phyloP scores from a whole-genome alignment of 2,113 vertebrate genomes.

The Campylomormyrus tamandua region DNA sequence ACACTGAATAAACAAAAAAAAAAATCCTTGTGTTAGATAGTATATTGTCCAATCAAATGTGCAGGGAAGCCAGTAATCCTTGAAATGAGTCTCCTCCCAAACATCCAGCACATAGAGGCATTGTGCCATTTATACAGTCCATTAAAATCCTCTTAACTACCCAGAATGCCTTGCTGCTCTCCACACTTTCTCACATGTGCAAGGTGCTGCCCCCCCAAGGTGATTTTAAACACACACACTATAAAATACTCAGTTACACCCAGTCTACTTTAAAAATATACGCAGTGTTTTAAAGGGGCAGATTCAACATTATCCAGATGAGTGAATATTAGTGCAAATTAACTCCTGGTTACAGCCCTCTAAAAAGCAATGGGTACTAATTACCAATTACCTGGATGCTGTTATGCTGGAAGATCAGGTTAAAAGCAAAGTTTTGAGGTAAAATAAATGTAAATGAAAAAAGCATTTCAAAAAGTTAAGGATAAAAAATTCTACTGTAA shows the following conservation, averaged over 20 bases:
- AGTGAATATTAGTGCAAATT: not conserved
- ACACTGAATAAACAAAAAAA: not conserved
- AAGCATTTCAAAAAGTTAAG: not conserved
- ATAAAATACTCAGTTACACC: not conserved
- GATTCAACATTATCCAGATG: not conserved
- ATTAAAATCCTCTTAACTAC: not conserved
- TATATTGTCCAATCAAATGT: not conserved
- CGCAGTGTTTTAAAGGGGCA: not conserved
- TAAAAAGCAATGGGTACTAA: not conserved
- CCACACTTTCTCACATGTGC: not conserved
- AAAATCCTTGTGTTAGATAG: not conserved
- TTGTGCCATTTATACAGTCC: not conserved
- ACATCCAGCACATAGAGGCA: not conserved
- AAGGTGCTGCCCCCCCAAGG: not conserved
- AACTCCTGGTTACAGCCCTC: not conserved
- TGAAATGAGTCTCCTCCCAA: not conserved
- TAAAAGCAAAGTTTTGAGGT: not conserved
- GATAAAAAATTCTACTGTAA: not conserved
- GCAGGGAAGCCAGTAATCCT: not conserved
- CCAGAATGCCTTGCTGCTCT: not conserved
- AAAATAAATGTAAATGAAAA: not conserved
- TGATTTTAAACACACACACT: not conserved
- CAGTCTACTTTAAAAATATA: not conserved
- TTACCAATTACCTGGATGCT: not conserved
- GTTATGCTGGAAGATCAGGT: not conserved